Percentiles rank a stretch among this genome's conserved stretches.
phyloP scores from a whole-genome alignment of 2,797 vertebrate genomes.

The Gymnodraco acuticeps region DNA sequence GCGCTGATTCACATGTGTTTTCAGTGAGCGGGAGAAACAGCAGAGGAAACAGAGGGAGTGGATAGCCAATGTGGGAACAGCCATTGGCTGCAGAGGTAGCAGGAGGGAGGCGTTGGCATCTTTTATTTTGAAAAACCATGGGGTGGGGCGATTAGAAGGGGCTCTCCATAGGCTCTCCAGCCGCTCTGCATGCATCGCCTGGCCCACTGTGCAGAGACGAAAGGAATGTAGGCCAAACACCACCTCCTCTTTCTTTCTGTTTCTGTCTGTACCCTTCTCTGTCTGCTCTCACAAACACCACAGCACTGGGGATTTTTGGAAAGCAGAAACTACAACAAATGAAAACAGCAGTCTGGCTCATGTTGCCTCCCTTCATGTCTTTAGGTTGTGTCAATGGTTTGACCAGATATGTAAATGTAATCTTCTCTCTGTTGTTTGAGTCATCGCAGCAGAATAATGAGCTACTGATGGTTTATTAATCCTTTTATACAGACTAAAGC shows the following conservation, averaged over 20 bases:
- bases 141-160: slow-evolving; percentile 26
- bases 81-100: slow-evolving; percentile 43
- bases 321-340: slow-evolving; percentile 26
- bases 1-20: slow-evolving; percentile 50
- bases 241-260: slow-evolving; percentile 33
- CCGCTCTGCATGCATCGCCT: slow-evolving; percentile 72
- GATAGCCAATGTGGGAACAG: slow-evolving; percentile 43
- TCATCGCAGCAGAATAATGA: slow-evolving; percentile 10
- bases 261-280: slow-evolving; percentile 60
- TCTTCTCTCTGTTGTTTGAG: slow-evolving; percentile 14
- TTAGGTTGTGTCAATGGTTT: slow-evolving; percentile 12
- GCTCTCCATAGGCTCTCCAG: slow-evolving; percentile 80
- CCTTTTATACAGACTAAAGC: slow-evolving; percentile 29
- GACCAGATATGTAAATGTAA: not conserved
- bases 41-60: slow-evolving; percentile 5
- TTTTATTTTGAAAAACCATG: slow-evolving; percentile 74
- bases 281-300: slow-evolving; percentile 58
- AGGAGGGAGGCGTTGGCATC: slow-evolving; percentile 32
- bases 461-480: slow-evolving; percentile 13
- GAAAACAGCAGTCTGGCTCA: slow-evolving; percentile 20
- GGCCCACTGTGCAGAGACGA: slow-evolving; percentile 76
- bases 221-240: slow-evolving; percentile 80
- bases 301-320: slow-evolving; percentile 27
- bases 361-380: not conserved
- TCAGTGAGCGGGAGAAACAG: slow-evolving; percentile 19